These are phyloP conservation scores for Mesopsocus fuscifrons DNA, from an alignment of 2,888 invertebrate genomes.

Conservation along the genomic window DNA sequence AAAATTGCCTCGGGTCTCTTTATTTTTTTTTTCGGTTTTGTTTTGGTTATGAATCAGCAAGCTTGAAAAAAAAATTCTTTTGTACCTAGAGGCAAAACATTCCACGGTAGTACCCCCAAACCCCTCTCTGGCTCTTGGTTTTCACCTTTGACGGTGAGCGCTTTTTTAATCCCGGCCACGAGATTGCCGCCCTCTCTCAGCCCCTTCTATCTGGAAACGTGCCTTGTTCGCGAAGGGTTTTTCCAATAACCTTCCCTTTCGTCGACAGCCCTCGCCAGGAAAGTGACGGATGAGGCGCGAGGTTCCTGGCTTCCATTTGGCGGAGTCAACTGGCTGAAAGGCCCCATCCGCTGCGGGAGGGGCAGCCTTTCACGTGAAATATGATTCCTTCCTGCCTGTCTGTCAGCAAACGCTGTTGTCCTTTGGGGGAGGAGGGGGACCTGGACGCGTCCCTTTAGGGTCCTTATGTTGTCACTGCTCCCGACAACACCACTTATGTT, in stretches of 20 bases:
- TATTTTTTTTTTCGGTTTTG: no score
- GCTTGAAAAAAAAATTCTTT: no score
- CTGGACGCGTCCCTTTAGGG: no score
- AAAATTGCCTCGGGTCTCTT: no score
- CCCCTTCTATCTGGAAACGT: neutral
- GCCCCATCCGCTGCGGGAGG: neutral
- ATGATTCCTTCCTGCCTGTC: neutral
- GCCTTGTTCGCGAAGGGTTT: no score
- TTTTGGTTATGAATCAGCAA: no score
- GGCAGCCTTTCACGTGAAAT: neutral
- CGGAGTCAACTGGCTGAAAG: neutral
- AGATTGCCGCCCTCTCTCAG: neutral
- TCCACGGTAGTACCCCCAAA: no score
- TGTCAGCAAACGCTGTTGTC: neutral
- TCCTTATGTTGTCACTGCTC: neutral
- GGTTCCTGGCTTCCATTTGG: neutral
- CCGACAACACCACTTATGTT: no score
- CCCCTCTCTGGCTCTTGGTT: no score
- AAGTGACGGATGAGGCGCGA: neutral
- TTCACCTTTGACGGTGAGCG: neutral
- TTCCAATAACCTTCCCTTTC: neutral
- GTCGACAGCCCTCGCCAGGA: neutral
- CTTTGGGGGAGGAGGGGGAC: no score
- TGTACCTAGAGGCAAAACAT: no score
- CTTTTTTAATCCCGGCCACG: neutral